A percentile compares a stretch with the other conserved stretches of the same genome.
Evolutionary conservation across 1,140 invertebrate species (phyloP).

Genomic region (Panonychus citri): DNA sequence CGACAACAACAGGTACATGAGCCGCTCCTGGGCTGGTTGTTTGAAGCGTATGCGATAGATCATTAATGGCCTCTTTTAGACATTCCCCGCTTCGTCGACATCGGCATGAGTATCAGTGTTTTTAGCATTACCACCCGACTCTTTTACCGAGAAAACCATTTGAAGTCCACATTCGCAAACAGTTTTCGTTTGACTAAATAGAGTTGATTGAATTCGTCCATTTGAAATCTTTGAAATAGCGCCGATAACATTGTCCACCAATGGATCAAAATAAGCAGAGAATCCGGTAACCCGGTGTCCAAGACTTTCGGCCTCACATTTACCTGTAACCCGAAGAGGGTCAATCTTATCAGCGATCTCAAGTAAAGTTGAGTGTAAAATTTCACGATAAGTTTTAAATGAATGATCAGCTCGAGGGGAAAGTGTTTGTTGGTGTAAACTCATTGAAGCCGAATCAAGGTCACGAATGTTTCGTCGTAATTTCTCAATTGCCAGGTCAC

Average conservation of each 20-base stretch:
- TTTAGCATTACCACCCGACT: conserved; percentile 75
- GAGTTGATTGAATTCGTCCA: conserved; percentile 58
- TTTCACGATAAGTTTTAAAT: conserved; percentile 30
- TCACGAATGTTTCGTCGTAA: conserved; percentile 48
- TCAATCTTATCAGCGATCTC: conserved; percentile 59
- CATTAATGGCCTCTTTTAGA: conserved; percentile 46
- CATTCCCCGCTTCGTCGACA: conserved; percentile 57
- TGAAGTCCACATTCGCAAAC: conserved; percentile 71
- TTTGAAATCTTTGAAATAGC: conserved; percentile 62
- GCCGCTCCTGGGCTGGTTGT: neutral
- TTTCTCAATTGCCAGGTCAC: conserved; percentile 55
- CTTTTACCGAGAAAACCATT: conserved; percentile 58
- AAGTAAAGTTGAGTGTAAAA: conserved; percentile 29
- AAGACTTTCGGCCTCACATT: conserved; percentile 72
- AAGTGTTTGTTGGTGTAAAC: conserved; percentile 59
- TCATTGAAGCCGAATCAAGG: conserved; percentile 62
- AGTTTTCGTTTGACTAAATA: conserved; percentile 80
- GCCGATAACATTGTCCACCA: conserved; percentile 56
- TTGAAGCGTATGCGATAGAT: neutral
- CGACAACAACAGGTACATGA: neutral
- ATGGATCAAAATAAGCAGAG: conserved; percentile 53
- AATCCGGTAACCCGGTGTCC: conserved; percentile 66
- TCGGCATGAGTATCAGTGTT: conserved; percentile 50
- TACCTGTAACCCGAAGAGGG: conserved; percentile 51
- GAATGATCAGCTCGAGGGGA: conserved; percentile 28